phyloP scores from a whole-genome alignment of 1,140 invertebrate genomes.

The Drosophila bipectinata region DNA sequence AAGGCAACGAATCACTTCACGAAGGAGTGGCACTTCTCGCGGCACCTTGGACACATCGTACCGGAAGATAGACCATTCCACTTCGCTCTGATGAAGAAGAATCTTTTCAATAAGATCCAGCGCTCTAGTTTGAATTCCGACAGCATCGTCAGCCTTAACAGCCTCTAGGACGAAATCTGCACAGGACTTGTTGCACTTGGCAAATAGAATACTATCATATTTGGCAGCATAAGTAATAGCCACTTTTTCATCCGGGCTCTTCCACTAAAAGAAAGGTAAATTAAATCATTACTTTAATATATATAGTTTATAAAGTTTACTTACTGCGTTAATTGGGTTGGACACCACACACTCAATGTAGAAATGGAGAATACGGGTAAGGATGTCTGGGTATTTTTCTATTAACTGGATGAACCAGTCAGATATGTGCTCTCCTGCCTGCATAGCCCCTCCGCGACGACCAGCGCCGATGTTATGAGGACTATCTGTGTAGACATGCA shows the following conservation, averaged over 20 bases:
- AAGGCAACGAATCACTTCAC: slow-evolving; percentile 62
- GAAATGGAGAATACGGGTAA: slow-evolving; percentile 54
- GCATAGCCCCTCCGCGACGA: slow-evolving; percentile 26
- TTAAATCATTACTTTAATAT: not conserved
- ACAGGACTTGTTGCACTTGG: slow-evolving; percentile 78
- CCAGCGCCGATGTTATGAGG: slow-evolving; percentile 36
- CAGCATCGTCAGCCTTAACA: slow-evolving; percentile 66
- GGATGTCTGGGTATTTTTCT: slow-evolving; percentile 65
- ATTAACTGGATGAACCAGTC: slow-evolving; percentile 76
- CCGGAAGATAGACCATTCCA: slow-evolving; percentile 78
- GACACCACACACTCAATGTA: slow-evolving; percentile 75
- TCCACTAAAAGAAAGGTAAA: slow-evolving; percentile 55
- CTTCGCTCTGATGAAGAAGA: slow-evolving; percentile 68
- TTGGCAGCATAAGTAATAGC: slow-evolving; percentile 79
- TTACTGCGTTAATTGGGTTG: slow-evolving; percentile 69
- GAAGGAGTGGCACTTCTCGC: slow-evolving; percentile 67
- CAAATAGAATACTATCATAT: slow-evolving; percentile 77
- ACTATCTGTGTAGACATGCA: slow-evolving; percentile 67
- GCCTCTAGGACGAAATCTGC: slow-evolving; percentile 58
- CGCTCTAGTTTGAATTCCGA: slow-evolving; percentile 61
- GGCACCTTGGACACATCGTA: slow-evolving; percentile 77
- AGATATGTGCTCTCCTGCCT: slow-evolving; percentile 71
- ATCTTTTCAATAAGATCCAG: slow-evolving; percentile 72
- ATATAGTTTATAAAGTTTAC: not conserved
- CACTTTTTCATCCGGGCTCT: slow-evolving; percentile 60